These are phyloP conservation scores for Drosophila sordidula DNA, from an alignment of 2,888 invertebrate species.

Conservation along the genomic window DNA sequence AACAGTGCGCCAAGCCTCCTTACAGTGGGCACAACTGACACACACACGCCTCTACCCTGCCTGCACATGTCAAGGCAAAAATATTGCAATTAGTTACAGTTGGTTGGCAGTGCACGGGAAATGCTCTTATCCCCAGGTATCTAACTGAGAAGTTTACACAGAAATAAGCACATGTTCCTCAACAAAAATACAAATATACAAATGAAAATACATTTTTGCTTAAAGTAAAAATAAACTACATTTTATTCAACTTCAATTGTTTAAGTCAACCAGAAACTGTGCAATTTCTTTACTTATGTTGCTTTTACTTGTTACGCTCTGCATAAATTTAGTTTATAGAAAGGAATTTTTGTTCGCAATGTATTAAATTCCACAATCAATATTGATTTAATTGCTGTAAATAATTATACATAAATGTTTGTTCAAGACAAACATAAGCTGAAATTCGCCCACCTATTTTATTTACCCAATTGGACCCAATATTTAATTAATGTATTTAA, in stretches of 20 bases:
- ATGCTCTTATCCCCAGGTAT: conserved; percentile 23
- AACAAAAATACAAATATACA: neutral
- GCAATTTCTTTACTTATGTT: neutral
- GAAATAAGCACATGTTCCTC: conserved; percentile 10
- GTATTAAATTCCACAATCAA: neutral
- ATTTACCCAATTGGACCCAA: too few relatives aligned
- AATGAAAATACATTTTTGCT: neutral
- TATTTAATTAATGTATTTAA: too few relatives aligned
- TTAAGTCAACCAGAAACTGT: neutral
- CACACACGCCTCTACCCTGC: conserved; percentile 10
- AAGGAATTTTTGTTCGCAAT: neutral
- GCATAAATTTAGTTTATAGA: neutral
- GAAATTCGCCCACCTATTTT: too few relatives aligned
- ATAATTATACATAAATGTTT: too few relatives aligned
- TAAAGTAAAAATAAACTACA: neutral
- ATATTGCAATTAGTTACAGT: conserved; percentile 68
- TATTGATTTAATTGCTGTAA: too few relatives aligned
- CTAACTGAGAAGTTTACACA: conserved; percentile 23
- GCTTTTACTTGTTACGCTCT: neutral
- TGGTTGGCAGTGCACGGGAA: conserved; percentile 28
- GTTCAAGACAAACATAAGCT: too few relatives aligned
- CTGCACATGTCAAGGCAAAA: conserved; percentile 33
- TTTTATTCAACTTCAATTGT: neutral
- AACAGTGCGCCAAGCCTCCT: neutral
- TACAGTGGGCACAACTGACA: neutral